phyloP scores from a whole-genome alignment of 2,113 vertebrate genomes.

The Aepyceros melampus region DNA sequence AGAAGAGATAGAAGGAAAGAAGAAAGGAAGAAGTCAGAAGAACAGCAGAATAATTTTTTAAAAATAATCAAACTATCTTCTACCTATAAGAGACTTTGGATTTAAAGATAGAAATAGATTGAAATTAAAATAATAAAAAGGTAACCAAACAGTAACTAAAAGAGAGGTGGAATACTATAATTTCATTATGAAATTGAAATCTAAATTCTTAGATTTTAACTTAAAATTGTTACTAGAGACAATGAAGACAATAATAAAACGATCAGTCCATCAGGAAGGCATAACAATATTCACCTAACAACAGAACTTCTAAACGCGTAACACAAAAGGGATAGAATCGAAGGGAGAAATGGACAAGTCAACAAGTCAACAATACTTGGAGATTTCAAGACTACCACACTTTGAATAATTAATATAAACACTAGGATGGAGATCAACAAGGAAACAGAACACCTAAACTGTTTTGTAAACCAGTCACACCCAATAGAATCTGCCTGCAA shows the following conservation, averaged over 20 bases:
- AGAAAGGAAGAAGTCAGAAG: neutral
- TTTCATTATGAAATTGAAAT: neutral
- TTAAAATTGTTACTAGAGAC: neutral
- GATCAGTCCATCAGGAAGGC: neutral
- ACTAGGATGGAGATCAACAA: neutral
- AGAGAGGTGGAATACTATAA: neutral
- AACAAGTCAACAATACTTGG: neutral
- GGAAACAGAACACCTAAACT: neutral
- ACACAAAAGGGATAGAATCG: neutral
- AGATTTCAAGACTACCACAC: neutral
- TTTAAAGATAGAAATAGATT: neutral
- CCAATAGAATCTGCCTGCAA: neutral
- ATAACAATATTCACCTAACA: neutral
- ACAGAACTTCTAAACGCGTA: neutral
- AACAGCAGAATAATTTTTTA: neutral
- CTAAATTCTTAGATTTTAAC: neutral
- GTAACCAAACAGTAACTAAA: neutral
- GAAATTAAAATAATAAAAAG: neutral
- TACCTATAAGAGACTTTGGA: neutral
- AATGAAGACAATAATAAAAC: neutral
- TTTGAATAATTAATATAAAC: neutral
- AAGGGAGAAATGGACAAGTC: neutral
- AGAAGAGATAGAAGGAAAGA: neutral
- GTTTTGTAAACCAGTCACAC: neutral
- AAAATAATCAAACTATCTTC: neutral